phyloP scores from a whole-genome alignment of 2,113 vertebrate species.

The Aspiorhynchus laticeps region DNA sequence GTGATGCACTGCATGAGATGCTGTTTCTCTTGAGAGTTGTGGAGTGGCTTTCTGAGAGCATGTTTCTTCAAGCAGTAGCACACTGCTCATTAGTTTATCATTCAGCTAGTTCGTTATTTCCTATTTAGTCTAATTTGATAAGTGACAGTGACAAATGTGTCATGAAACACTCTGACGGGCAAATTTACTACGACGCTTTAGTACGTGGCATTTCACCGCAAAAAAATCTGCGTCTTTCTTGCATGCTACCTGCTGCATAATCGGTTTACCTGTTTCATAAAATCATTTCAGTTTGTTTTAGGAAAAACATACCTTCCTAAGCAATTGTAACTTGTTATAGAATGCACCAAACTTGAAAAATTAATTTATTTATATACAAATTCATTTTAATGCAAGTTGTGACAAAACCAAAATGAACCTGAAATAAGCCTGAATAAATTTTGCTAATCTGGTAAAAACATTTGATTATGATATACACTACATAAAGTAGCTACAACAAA shows the following conservation, averaged over 20 bases:
- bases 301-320: not conserved
- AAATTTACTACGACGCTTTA: not conserved
- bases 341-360: not conserved
- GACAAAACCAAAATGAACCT: no score
- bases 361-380: not conserved
- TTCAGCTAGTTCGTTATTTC: conserved; percentile 41
- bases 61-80: conserved; percentile 1
- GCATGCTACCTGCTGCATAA: not conserved
- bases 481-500: no score
- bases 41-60: not conserved
- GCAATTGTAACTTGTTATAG: not conserved
- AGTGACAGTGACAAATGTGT: conserved; percentile 17
- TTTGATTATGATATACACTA: no score
- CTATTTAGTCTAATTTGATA: conserved; percentile 20
- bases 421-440: no score
- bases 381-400: not conserved
- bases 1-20: not conserved
- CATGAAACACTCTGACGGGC: not conserved
- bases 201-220: not conserved
- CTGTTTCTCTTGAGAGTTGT: conserved; percentile 14
- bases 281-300: not conserved
- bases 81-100: conserved; percentile 29
- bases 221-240: no score
- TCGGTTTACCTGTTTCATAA: not conserved
- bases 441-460: no score